Evolutionary conservation across 1,140 invertebrate genomes (phyloP), one percentile per base, ranked within the genome.

Genomic region (Hyles vespertilio): DNA sequence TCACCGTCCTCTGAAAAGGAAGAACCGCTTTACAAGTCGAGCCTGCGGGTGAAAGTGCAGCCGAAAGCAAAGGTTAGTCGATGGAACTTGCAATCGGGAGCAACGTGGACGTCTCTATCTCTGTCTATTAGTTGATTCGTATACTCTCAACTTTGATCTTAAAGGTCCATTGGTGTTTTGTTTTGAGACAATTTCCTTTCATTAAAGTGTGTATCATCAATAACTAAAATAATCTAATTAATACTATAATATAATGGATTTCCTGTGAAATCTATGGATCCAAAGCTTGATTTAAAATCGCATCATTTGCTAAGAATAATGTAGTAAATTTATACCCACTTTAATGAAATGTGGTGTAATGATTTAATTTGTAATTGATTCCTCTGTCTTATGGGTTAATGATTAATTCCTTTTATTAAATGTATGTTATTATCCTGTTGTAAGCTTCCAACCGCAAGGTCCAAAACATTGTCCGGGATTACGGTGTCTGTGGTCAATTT

Each of bases 401-500:
- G 11, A 43, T 11, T 54, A 44, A 54, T 22, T 43, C 40, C 40
- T 54, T 43, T 49, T 71, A 71, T 54, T 78, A 69, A 79, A 77
- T 61, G 54, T 54, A 62, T 80, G 63, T 80, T 82, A 70, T 81
- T 80, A 62, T 85, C 76, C 73, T 83, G 56, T 77, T 78, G 65
- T 82, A 88, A 87, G 84, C 81, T 77, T 75, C 74, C 79, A 63
- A 72, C 69, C 63, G 72, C 85, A 75, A 87, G 83, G 74, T 85
- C 86, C 54, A 85, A 87, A 85, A 79, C 80, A 51, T 81, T 86
- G 62, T 85, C 86, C 61, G 86, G 73, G 69, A 87, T 89, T 58
- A 89, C 86, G 72, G 86, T 89, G 71, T 89, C 86, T 63, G 86
- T 89, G 71, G 86, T 89, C 53, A 87, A 87, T 66, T 82, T 89